A percentile compares a stretch with the other conserved stretches of the same genome.
Evolutionary conservation across 2,888 invertebrate species (phyloP).

Genomic region (Amblyteles armatorius): DNA sequence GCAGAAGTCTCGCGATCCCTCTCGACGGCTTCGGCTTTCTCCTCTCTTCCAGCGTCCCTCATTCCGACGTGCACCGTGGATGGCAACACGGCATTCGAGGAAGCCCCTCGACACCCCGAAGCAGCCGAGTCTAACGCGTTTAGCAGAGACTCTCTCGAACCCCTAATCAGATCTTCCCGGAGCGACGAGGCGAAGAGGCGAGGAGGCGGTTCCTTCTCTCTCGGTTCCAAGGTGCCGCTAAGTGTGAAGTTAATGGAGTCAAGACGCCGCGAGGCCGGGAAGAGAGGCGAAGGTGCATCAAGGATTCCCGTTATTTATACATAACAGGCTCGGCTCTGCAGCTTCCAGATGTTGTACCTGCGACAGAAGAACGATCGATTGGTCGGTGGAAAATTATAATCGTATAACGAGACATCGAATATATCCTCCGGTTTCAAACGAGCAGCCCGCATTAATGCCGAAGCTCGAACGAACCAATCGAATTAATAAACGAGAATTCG

Average conservation of each 20-base stretch:
- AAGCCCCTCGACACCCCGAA: constrained; percentile 69
- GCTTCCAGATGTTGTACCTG: not conserved
- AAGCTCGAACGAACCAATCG: constrained; percentile 16
- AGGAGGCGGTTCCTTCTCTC: constrained; percentile 55
- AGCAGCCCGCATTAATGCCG: constrained; percentile 17
- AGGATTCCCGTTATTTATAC: constrained; percentile 64
- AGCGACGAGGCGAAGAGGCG: constrained; percentile 69
- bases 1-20: constrained; percentile 64
- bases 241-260: constrained; percentile 85
- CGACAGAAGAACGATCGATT: constrained; percentile 34
- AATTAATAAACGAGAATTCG: constrained; percentile 27
- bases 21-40: constrained; percentile 62
- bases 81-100: constrained; percentile 39
- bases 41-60: constrained; percentile 35
- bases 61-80: constrained; percentile 27
- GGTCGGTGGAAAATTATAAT: constrained; percentile 26
- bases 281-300: constrained; percentile 49
- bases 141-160: constrained; percentile 83
- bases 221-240: constrained; percentile 78
- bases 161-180: constrained; percentile 84
- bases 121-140: constrained; percentile 83
- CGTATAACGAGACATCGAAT: constrained; percentile 28
- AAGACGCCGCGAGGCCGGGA: constrained; percentile 76
- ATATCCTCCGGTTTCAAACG: constrained; percentile 33
- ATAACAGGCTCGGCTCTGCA: constrained; percentile 19